Evolutionary conservation across 2,888 invertebrate genomes (phyloP).

Genomic region (Melangyna quadrimaculata): DNA sequence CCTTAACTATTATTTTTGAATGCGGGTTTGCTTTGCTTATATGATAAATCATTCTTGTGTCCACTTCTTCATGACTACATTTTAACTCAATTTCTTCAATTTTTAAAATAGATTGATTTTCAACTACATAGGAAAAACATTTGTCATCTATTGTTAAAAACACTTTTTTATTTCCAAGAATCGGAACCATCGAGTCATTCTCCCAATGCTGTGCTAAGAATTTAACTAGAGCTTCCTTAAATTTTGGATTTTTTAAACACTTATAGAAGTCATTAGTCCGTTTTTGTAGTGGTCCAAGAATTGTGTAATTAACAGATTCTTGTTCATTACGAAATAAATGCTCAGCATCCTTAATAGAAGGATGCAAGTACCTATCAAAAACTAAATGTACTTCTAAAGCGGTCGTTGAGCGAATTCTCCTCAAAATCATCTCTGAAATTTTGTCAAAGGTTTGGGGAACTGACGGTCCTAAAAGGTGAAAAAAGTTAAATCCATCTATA

Average conservation of each 20-base stretch:
- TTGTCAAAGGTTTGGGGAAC: background rate
- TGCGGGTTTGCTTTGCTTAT: background rate
- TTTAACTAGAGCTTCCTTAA: background rate
- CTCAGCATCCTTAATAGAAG: conserved; percentile 14
- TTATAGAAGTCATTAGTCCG: background rate
- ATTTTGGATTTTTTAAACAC: background rate
- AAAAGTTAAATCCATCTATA: background rate
- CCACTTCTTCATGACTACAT: background rate
- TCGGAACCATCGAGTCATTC: background rate
- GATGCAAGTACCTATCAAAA: conserved; percentile 18
- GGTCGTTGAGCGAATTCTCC: background rate
- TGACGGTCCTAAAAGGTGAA: background rate
- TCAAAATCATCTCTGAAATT: background rate
- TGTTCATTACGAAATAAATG: background rate
- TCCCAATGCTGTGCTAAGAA: background rate
- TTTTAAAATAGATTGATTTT: background rate
- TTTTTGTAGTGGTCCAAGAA: background rate
- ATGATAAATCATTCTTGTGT: background rate
- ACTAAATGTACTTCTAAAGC: background rate
- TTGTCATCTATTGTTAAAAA: conserved; percentile 2
- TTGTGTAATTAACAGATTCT: background rate
- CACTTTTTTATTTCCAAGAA: background rate
- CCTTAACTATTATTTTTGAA: background rate
- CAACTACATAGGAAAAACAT: background rate
- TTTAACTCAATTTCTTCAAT: background rate